Evolutionary conservation across 2,888 invertebrate genomes (phyloP), one percentile per base, ranked within the genome.

Genomic region (Eupeodes latifasciatus): DNA sequence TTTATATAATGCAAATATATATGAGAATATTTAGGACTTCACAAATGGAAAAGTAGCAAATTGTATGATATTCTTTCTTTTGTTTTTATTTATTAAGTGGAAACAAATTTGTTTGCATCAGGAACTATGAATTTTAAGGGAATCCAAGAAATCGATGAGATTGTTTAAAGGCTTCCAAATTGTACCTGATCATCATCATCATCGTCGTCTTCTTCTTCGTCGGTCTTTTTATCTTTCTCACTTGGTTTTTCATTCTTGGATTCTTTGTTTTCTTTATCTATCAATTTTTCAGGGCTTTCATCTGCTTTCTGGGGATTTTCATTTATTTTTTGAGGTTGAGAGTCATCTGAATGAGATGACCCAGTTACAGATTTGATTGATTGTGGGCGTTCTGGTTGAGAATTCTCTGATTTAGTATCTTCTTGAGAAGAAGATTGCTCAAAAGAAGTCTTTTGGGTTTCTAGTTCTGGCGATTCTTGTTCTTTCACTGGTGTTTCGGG

Each of bases 181-280:
- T 93, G 92, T 93, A 93, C 93, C 93, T 93, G 93, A 90, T 93
- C 93, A 85, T 93, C 92, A 85, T 92, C 93, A 66, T 92, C 92
- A 34, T 90, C 90, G 4, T 53, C 55, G 0, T 55, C 55, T n/a
- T 66, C 55, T n/a, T 66, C 66, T 14, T 66, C 47, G 5, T 90
- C 90, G 14, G 83, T 87, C 34, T 92, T 72, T 85, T 89, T 89
- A 16, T 16, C 27, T 49, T 74, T 69, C 59, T 81, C 51, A 12
- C 77, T 57, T 14, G 72, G 10, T 19, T 78, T 82, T 1, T 57
- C 62, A 14, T 47, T 76, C 9, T 74, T 81, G 34, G 75, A 47
- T 1, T 74, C 81, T 9, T 66, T 57, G 55, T 87, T 75, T 66
- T 85, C 57, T 57, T 72, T 82, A 11, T 36, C 82, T 66, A 71